Percentiles rank a stretch among this genome's conserved stretches.
These are phyloP conservation scores for Drosophila cognata DNA, from an alignment of 2,888 invertebrate species.

Conservation along the genomic window DNA sequence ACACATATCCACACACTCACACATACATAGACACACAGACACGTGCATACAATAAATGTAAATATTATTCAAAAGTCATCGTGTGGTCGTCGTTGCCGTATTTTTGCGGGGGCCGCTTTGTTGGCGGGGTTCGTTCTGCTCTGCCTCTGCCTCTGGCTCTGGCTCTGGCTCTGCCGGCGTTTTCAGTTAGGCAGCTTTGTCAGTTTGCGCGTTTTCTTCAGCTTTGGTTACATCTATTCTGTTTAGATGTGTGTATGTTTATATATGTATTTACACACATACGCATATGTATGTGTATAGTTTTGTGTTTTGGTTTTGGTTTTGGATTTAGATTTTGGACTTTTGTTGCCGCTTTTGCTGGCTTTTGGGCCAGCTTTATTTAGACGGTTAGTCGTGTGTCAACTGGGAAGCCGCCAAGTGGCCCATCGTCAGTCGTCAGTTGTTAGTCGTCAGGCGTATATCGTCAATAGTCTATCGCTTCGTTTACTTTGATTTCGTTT, in stretches of 20 bases:
- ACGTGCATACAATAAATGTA: slow-evolving; percentile 58
- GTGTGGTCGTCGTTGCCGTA: slow-evolving; percentile 47
- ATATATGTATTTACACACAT: slow-evolving; percentile 29
- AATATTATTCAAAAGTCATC: slow-evolving; percentile 77
- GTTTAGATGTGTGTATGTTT: slow-evolving; percentile 44
- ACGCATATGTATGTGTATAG: slow-evolving; percentile 38
- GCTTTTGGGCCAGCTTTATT: slow-evolving; percentile 63
- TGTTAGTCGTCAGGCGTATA: slow-evolving; percentile 1
- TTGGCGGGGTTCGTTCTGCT: slow-evolving; percentile 44
- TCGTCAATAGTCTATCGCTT: slow-evolving; percentile 9
- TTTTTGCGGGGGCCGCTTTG: slow-evolving; percentile 49
- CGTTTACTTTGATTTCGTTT: slow-evolving; percentile 46
- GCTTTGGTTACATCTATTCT: slow-evolving; percentile 76
- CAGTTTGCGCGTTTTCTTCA: slow-evolving; percentile 68
- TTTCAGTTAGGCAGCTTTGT: slow-evolving; percentile 17
- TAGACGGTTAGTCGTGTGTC: slow-evolving; percentile 82
- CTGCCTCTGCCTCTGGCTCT: slow-evolving; percentile 5
- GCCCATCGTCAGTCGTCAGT: slow-evolving; percentile 32
- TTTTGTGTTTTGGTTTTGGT: slow-evolving; percentile 37
- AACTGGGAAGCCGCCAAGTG: slow-evolving; percentile 80
- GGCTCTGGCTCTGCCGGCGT: slow-evolving; percentile 24
- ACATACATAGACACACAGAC: slow-evolving; percentile 20
- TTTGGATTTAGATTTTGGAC: slow-evolving; percentile 38
- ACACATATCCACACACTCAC: slow-evolving; percentile 20
- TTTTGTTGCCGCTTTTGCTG: slow-evolving; percentile 35